Percentiles rank a stretch among this genome's conserved stretches.
Evolutionary conservation across 2,888 invertebrate species (phyloP).

Genomic region (Selenia dentaria): DNA sequence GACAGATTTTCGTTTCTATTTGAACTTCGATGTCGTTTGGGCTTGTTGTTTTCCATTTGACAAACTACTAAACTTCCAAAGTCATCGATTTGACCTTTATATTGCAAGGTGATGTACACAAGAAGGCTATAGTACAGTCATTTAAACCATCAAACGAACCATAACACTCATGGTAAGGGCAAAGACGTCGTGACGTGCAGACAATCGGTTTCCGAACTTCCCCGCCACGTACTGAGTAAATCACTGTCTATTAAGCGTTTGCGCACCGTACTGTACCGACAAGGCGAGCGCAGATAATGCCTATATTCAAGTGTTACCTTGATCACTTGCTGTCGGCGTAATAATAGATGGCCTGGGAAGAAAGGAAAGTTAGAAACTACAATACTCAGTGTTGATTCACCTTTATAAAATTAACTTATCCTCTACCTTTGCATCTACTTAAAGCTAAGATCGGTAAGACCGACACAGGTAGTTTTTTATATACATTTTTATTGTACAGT

Average conservation of each 20-base stretch:
- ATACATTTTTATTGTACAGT: no score
- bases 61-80: neutral
- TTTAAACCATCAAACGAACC: constrained; percentile 7
- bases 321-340: constrained; percentile 2
- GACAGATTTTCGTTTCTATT: no score
- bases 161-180: constrained; percentile 31
- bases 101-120: constrained; percentile 7
- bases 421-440: no score
- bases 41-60: no score
- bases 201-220: constrained; percentile 62
- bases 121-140: constrained; percentile 1
- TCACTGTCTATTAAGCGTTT: constrained; percentile 50
- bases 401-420: no score
- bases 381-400: neutral
- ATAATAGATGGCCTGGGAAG: constrained; percentile 4
- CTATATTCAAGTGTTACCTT: constrained; percentile 12
- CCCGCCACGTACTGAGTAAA: constrained; percentile 53
- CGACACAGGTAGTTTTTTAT: no score
- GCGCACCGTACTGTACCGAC: constrained; percentile 27
- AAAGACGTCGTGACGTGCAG: constrained; percentile 54
- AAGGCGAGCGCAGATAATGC: constrained; percentile 14
- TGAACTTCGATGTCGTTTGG: no score
- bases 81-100: constrained; percentile 6
- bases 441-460: no score
- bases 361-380: neutral